Conservation (phyloP, 2,113 vertebrate species). For the Poeciliopsis retropinna region DNA sequence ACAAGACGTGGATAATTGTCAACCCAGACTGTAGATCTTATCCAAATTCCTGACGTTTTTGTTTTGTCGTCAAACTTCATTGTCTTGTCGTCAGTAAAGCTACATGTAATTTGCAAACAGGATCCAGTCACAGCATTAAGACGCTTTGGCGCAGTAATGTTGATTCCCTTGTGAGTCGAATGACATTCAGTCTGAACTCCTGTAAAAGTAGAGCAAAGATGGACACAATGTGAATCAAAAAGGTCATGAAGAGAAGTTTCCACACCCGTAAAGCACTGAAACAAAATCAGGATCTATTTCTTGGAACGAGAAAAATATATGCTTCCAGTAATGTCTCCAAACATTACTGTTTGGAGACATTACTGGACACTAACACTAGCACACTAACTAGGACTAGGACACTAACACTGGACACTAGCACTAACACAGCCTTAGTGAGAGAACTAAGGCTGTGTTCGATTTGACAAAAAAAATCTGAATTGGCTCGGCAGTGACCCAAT, state of each 20-base stretch:
- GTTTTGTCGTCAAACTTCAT: background rate
- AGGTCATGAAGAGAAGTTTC: background rate
- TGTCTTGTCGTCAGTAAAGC: background rate
- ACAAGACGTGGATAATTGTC: background rate
- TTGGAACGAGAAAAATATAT: background rate
- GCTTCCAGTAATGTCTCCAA: background rate
- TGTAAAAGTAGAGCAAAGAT: background rate
- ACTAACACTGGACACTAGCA: too few species aligned
- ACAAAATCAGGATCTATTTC: background rate
- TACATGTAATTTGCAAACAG: constrained; percentile 13
- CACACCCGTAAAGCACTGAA: background rate
- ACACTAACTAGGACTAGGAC: too few species aligned
- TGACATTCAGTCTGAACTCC: background rate
- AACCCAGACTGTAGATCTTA: background rate
- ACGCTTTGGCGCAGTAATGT: background rate
- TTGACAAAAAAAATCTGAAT: too few species aligned
- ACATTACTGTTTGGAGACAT: too few species aligned
- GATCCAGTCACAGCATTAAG: background rate
- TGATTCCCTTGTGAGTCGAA: background rate
- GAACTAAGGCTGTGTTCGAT: background rate
- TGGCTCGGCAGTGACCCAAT: too few species aligned
- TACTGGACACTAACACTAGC: too few species aligned
- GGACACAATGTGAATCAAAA: background rate
- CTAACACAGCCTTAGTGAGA: too few species aligned
- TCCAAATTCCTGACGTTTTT: background rate